Evolutionary conservation across 2,797 vertebrate species (phyloP).

Genomic region (Pseudomugil gertrudae): DNA sequence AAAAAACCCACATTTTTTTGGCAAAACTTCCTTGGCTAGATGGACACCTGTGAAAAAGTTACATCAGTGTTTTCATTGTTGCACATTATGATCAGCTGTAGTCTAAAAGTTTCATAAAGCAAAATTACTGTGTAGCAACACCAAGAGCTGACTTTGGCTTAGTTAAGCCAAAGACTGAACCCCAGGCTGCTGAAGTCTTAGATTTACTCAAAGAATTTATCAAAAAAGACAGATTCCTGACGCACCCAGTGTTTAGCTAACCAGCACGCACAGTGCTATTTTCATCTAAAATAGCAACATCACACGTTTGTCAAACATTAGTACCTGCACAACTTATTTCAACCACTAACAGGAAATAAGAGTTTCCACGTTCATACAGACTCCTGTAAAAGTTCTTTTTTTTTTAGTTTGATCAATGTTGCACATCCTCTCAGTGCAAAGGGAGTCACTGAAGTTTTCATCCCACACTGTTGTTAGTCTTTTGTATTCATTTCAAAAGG

Average conservation of each 20-base stretch:
- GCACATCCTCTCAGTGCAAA: constrained; percentile 17
- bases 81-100: constrained; percentile 64
- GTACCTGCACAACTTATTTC: constrained; percentile 1
- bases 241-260: constrained; percentile 35
- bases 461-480: constrained; percentile 52
- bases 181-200: constrained; percentile 37
- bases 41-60: constrained; percentile 69
- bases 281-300: constrained; percentile 24
- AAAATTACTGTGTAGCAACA: constrained; percentile 47
- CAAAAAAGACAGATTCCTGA: constrained; percentile 54
- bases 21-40: constrained; percentile 52
- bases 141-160: constrained; percentile 47
- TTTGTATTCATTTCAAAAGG: constrained; percentile 48
- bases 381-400: constrained; percentile 4
- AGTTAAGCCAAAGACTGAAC: constrained; percentile 56
- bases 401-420: constrained; percentile 21
- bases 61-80: constrained; percentile 66
- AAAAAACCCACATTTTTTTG: constrained; percentile 38
- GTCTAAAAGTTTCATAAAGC: constrained; percentile 52
- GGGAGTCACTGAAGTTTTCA: constrained; percentile 45
- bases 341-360: constrained; percentile 15
- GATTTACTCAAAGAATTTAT: constrained; percentile 45
- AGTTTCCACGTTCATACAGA: constrained; percentile 26
- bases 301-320: constrained; percentile 6
- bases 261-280: constrained; percentile 19